These are phyloP conservation scores for Calephelis virginiensis DNA, from an alignment of 1,140 invertebrate species.

Conservation along the genomic window DNA sequence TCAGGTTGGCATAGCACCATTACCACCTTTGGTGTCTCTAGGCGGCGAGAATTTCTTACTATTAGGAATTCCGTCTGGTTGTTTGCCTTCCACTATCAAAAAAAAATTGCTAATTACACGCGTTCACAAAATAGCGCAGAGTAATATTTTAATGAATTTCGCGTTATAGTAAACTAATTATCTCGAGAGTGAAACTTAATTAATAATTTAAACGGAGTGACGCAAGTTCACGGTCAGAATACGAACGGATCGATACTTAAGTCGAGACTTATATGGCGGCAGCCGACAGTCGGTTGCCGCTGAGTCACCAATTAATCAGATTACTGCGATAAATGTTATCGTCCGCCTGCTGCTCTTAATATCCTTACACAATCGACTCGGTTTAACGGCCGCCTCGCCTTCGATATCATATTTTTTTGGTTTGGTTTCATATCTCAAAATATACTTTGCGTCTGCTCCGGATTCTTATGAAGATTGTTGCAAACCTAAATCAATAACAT, in stretches of 20 bases:
- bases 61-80: too few relatives aligned
- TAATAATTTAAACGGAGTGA: not conserved
- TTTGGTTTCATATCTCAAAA: not conserved
- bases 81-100: too few relatives aligned
- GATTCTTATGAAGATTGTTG: too few relatives aligned
- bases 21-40: too few relatives aligned
- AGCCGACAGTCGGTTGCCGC: constrained; percentile 18
- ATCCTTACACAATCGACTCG: constrained; percentile 28
- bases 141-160: not conserved
- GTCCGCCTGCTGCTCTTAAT: constrained; percentile 37
- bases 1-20: too few relatives aligned
- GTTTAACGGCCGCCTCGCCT: not conserved
- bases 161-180: not conserved
- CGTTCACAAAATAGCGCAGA: too few relatives aligned
- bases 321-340: constrained; percentile 58
- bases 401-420: constrained; percentile 1
- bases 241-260: constrained; percentile 34
- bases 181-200: not conserved
- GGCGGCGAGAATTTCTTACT: too few relatives aligned
- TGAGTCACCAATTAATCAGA: constrained; percentile 65
- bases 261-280: constrained; percentile 21
- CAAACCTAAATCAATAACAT: too few relatives aligned
- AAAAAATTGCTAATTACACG: too few relatives aligned
- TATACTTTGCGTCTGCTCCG: too few relatives aligned
- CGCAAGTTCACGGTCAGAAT: constrained; percentile 41